Percentiles rank a stretch among this genome's conserved stretches.
These are phyloP conservation scores for Plebejus anna DNA, from an alignment of 2,888 invertebrate genomes.

Conservation along the genomic window DNA sequence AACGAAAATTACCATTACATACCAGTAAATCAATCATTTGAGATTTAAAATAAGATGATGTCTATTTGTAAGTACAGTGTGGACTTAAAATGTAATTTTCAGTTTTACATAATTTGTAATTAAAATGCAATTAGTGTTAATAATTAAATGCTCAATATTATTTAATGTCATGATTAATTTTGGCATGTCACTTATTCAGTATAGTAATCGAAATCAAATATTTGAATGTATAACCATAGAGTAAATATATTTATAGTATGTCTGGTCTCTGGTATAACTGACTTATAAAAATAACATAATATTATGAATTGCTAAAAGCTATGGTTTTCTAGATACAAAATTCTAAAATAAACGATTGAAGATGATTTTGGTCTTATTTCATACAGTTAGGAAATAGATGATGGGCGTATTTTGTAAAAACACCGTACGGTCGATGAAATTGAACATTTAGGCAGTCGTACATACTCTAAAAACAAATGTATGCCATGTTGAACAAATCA, in stretches of 20 bases:
- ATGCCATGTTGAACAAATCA: neutral
- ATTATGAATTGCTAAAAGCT: neutral
- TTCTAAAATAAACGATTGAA: neutral
- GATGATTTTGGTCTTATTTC: neutral
- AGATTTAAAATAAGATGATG: neutral
- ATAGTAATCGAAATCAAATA: neutral
- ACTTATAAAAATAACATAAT: neutral
- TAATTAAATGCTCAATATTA: slow-evolving; percentile 1
- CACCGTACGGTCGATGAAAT: neutral
- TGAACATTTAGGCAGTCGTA: neutral
- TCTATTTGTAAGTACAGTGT: slow-evolving; percentile 19
- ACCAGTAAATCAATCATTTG: neutral
- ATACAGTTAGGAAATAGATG: neutral
- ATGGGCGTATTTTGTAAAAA: neutral
- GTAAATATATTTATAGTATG: no score
- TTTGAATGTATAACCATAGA: neutral
- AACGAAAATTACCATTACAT: neutral
- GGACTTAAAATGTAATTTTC: neutral
- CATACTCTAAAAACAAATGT: neutral
- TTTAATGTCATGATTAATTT: slow-evolving; percentile 6
- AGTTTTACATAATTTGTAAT: neutral
- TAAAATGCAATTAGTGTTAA: slow-evolving; percentile 1
- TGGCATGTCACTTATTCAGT: neutral
- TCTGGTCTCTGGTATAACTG: no score
- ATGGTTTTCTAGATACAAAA: neutral